Evolutionary conservation across 2,888 invertebrate species (phyloP).

Genomic region (Reticulitermes lucifugus): DNA sequence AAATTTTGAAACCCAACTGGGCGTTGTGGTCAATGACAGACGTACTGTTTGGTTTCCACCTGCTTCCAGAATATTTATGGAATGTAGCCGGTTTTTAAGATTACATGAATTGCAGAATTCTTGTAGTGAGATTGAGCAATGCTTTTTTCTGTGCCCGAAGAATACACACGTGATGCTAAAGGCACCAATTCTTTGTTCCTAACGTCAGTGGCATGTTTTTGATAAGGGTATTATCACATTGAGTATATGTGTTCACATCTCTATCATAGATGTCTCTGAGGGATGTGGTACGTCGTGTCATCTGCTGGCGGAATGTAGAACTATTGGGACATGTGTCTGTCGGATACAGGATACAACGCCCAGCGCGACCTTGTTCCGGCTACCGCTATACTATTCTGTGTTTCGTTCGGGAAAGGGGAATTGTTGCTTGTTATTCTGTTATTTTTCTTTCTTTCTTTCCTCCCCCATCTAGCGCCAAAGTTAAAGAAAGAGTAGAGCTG

Average conservation of each 20-base stretch:
- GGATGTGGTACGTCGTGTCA: conserved; percentile 6
- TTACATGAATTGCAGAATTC: too few species aligned
- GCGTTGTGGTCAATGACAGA: too few species aligned
- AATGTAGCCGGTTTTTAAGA: too few species aligned
- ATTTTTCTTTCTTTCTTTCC: background rate
- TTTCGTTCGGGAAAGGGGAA: background rate
- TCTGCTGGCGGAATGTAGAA: conserved; percentile 17
- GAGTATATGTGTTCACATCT: background rate
- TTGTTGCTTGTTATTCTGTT: background rate
- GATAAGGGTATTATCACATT: background rate
- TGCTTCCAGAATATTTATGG: too few species aligned
- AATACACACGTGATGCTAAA: too few species aligned
- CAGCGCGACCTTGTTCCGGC: background rate
- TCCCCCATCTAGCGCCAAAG: background rate
- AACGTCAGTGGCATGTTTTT: background rate
- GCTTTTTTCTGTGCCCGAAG: too few species aligned
- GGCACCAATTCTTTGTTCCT: background rate
- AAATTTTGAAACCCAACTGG: too few species aligned
- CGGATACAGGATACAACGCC: background rate
- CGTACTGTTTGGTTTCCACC: too few species aligned
- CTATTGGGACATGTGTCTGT: background rate
- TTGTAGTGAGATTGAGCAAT: too few species aligned
- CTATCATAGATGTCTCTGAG: conserved; percentile 6
- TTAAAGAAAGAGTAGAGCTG: too few species aligned
- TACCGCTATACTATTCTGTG: background rate